Base-by-base conservation (phyloP, 2,797 vertebrate genomes). In the Vultur gryphus region DNA sequence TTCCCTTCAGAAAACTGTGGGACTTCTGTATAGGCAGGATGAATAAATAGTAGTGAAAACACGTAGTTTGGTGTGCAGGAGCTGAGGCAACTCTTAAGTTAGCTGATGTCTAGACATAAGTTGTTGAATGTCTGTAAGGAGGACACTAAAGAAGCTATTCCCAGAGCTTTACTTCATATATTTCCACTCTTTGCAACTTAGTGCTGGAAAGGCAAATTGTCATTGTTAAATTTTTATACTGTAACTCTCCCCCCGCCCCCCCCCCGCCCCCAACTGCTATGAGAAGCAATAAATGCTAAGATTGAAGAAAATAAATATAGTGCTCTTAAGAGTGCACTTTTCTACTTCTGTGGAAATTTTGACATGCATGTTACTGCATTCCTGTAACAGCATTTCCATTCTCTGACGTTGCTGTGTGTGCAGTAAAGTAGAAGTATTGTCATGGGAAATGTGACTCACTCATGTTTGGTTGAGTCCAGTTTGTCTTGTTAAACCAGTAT, bases 401-500 rank as follows among this genome's bases (percentile, higher is more conserved):
- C 55, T 89, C 55, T 71, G 65, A 46, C 2, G 0, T 46, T 37
- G 61, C 55, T 69, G 5, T 43, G 17, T 24, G 23, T 65, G 26
- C 44, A 51, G 44, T 67, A 33, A 64, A 79, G 64, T 57, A 49
- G 54, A 62, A 78, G 13, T 57, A 13, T 78, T 62, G 35, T 67
- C 35, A 49, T 31, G 37, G 58, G 77, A 82, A 84, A 65, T 55
- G 25, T 87, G 80, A 90, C 49, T 89, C 14, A 5, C 16, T 75
- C 11, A 1, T 64, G 18, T 65, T 57, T 76, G 43, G 2, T 54
- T 48, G 28, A 59, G 16, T 84, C 91, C 35, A 28, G 93, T 94
- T 92, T 92, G 62, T 92, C 91, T 58, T 71, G 82, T 88, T 82
- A 86, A 94, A 93, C 72, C 13, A 33, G 76, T 86, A 59, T 71